phyloP scores from a whole-genome alignment of 1,140 invertebrate species.

The Oscheius sp. region DNA sequence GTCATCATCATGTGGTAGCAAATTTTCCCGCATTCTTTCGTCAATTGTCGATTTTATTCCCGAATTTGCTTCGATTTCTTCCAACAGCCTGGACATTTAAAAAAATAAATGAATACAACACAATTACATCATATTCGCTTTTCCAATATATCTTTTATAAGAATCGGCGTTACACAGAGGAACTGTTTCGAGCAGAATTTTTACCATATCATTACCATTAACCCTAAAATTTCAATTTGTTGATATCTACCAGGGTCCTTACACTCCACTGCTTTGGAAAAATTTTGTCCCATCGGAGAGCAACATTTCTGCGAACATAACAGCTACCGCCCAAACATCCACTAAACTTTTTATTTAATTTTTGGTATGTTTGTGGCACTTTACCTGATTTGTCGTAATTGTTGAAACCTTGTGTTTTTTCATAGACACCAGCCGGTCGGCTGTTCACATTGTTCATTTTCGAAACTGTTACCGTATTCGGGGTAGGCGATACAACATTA shows the following conservation, averaged over 20 bases:
- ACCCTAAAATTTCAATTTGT: not conserved
- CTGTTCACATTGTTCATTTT: not conserved
- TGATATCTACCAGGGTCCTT: not conserved
- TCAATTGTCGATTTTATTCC: not conserved
- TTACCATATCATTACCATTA: not conserved
- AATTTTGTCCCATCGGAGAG: not conserved
- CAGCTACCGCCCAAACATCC: not conserved
- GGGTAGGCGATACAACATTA: not conserved
- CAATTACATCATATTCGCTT: not conserved
- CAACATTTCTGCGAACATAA: not conserved
- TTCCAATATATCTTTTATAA: not conserved
- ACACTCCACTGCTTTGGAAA: not conserved
- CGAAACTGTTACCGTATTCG: not conserved
- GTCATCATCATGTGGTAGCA: not conserved
- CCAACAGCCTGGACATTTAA: not conserved
- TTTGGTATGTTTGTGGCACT: too few species aligned
- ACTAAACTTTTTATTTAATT: not conserved
- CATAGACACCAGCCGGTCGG: not conserved
- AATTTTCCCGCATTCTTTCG: not conserved
- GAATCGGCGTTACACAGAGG: not conserved
- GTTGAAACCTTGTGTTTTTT: not conserved
- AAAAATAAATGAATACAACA: not conserved
- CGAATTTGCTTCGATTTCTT: not conserved
- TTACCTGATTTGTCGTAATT: constrained; percentile 5
- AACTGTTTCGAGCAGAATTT: not conserved